Evolutionary conservation across 2,113 vertebrate species (phyloP), one percentile per base, ranked within the genome.

Genomic region (Addax nasomaculatus): DNA sequence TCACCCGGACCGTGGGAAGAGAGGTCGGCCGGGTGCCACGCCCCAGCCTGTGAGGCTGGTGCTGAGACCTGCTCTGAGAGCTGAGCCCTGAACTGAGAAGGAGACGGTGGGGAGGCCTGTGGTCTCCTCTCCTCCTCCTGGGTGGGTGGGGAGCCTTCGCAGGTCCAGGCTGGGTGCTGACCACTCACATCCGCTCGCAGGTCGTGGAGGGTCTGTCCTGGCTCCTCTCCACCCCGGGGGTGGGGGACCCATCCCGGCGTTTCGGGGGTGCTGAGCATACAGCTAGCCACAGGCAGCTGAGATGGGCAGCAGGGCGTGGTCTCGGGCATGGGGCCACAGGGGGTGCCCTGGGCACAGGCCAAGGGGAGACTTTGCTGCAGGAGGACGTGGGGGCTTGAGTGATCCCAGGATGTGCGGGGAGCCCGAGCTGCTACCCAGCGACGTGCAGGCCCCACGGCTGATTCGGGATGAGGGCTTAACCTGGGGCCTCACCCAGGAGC

Each of bases 141-240:
- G 39, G 70, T 25, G 39, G 70, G 70, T 70, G 17, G 17, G 64
- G 64, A n/a, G 3, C 16, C 64, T 67, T 67, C 4, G 8, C 16
- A 17, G 64, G 33, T n/a, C 19, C 3, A 0, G 64, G 62, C 62
- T 2, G 62, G 62, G 64, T 0, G 1, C 33, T n/a, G 64, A n/a
- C 16, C 0, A 2, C 33, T 67, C 64, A 19, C 64, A n/a, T n/a
- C 64, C 4, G 0, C 62, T 67, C 7, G 1, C 1, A 7, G 15
- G 62, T 64, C 33, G 2, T 67, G 64, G 33, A n/a, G 33, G 33
- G 30, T 64, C 64, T 33, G 16, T 67, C 33, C 64, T 67, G 70
- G 21, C 70, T 73, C 11, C 36, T 73, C 70, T 13, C 11, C 67
- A 43, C 67, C 11, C 21, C 0, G 1, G 10, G 21, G 36, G 36